Base-by-base conservation (phyloP, 2,888 invertebrate genomes). In the Philaethria dido region DNA sequence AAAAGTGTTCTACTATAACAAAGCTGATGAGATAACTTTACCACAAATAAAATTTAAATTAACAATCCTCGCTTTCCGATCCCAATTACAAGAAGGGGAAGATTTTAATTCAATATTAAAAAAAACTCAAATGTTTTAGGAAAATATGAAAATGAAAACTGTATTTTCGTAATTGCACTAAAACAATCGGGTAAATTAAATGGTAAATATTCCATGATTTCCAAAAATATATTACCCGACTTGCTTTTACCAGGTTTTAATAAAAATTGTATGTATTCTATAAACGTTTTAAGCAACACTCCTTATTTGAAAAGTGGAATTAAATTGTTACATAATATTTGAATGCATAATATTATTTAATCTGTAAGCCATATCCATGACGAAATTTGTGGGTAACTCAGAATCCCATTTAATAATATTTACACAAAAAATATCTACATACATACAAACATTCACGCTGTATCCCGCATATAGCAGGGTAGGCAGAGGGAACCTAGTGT, bases 261-360 rank as follows among this genome's bases (percentile, higher is more conserved):
- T 18, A 11, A n/a, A 25, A 50, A 20, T 20, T n/a, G 25, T 25
- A 8, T 25, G 48, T 50, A 48, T 50, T 50, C 48, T 25, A 25
- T 25, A 50, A 50, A 50, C n/a, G 50, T 1, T 50, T 50, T 50
- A 50, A 25, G 50, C n/a, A 50, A 50, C 6, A 25, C 25, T 25
- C 25, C 25, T 50, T 50, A 52, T 29, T 52, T 52, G 52, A 29
- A 16, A 52, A 52, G 25, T 29, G 29, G n/a, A 16, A 29, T 52
- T 52, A 52, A 29, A 52, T n/a, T 25, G 29, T 52, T 52, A 29
- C 25, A 16, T 52, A 52, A 52, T 4, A 16, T 52, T 29, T 52
- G 16, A 29, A 52, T 52, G 29, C 16, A 29, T 16, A 52, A 29
- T 52, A 52, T n/a, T n/a, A n/a, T 52, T 29, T 52, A 29, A 52